Conservation (phyloP, 2,113 vertebrate species). For the Acanthisitta chloris region DNA sequence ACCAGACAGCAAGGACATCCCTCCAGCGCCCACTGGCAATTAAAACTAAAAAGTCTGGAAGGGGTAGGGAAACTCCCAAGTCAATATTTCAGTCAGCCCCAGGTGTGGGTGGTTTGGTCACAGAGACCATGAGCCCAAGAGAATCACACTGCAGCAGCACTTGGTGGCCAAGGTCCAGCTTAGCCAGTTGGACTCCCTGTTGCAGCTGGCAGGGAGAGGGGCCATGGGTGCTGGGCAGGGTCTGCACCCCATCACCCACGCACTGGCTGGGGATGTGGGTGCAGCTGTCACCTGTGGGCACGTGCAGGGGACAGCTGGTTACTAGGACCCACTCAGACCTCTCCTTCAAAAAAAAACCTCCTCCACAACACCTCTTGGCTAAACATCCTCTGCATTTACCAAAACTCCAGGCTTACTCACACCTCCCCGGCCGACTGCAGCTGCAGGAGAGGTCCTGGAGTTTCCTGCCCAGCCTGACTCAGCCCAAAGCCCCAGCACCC, state of each 20-base stretch:
- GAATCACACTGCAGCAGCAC: neutral
- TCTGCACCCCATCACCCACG: neutral
- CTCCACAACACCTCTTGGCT: neutral
- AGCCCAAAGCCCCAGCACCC: neutral
- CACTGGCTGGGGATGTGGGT: neutral
- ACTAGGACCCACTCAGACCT: neutral
- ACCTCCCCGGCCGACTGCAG: neutral
- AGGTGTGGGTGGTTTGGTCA: neutral
- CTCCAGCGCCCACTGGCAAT: neutral
- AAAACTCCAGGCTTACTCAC: constrained; percentile 31
- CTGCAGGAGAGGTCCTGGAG: constrained; percentile 6
- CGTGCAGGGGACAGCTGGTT: neutral
- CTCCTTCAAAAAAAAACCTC: neutral
- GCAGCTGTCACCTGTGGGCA: neutral
- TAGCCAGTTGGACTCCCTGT: neutral
- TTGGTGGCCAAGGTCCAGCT: neutral
- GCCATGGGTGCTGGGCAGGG: neutral
- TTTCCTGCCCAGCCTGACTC: constrained; percentile 63
- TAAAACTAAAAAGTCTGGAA: neutral
- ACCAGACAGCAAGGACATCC: neutral
- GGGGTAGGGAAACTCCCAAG: neutral
- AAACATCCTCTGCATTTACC: constrained; percentile 15
- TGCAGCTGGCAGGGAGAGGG: neutral
- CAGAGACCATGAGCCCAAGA: neutral
- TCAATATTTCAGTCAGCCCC: neutral